Percentiles rank a stretch among this genome's conserved stretches.
These are phyloP conservation scores for Ommatoiulus sabulosus DNA, from an alignment of 2,888 invertebrate species.

Conservation along the genomic window DNA sequence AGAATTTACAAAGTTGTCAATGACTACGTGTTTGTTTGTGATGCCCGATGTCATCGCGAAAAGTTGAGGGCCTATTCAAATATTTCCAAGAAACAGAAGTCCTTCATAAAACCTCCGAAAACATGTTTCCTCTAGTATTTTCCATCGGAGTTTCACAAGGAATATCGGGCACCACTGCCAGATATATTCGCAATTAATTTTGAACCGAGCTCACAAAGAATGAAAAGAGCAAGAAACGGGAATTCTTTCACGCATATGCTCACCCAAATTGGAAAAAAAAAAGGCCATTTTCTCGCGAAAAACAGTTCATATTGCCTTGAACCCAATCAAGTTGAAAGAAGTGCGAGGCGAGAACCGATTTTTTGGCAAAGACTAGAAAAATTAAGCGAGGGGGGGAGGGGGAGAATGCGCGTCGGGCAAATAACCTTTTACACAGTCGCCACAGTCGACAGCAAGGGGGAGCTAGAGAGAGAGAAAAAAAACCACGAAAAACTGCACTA, in stretches of 20 bases:
- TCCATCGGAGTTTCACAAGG: neutral
- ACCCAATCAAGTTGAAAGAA: conserved; percentile 40
- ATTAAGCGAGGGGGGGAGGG: neutral
- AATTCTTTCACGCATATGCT: conserved; percentile 18
- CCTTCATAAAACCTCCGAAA: neutral
- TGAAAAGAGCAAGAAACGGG: neutral
- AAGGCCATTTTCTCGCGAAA: neutral
- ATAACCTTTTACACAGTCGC: conserved; percentile 40
- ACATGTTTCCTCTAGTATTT: neutral
- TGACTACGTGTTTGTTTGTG: too few relatives aligned
- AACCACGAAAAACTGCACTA: neutral
- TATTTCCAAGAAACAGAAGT: neutral
- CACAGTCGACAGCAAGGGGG: conserved; percentile 31
- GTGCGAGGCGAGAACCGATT: conserved; percentile 35
- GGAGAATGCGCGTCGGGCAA: neutral
- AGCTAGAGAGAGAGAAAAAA: neutral
- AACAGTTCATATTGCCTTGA: conserved; percentile 31
- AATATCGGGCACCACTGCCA: neutral
- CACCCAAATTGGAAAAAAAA: neutral
- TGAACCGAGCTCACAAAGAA: neutral
- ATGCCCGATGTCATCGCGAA: too few relatives aligned
- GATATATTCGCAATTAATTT: neutral
- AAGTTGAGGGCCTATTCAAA: too few relatives aligned
- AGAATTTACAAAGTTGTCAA: too few relatives aligned
- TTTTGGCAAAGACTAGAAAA: conserved; percentile 45